Conservation (phyloP, 1,140 invertebrate genomes). For the Cherax quadricarinatus region DNA sequence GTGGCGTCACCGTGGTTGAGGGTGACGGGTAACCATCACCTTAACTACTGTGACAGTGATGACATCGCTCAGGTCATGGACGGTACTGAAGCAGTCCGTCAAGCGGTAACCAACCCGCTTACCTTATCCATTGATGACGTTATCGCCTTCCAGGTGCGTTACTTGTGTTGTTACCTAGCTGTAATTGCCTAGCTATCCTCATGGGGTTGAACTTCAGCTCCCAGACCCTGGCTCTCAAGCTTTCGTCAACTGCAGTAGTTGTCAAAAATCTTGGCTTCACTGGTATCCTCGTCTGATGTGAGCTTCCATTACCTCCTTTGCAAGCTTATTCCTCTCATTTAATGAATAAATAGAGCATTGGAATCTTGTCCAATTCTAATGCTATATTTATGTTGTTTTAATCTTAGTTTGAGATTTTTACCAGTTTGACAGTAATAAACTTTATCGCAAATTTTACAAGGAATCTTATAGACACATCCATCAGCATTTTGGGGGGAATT, state of each 20-base stretch:
- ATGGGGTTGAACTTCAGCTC: no score
- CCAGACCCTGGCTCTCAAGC: background rate
- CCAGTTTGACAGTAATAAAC: no score
- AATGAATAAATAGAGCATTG: no score
- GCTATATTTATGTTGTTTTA: no score
- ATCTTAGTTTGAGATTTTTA: no score
- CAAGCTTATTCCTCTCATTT: no score
- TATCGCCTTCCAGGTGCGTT: conserved; percentile 61
- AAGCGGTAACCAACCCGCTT: conserved; percentile 62
- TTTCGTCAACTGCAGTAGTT: background rate
- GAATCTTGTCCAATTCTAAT: no score
- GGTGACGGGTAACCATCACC: conserved; percentile 26
- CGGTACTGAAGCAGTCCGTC: conserved; percentile 37
- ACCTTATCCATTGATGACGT: conserved; percentile 41
- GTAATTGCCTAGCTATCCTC: background rate
- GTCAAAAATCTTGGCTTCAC: background rate
- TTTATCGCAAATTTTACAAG: no score
- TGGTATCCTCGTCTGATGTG: background rate
- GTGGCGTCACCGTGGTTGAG: conserved; percentile 48
- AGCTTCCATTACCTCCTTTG: background rate
- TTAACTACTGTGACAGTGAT: conserved; percentile 36
- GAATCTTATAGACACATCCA: no score
- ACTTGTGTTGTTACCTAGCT: background rate
- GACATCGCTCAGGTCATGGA: conserved; percentile 54
- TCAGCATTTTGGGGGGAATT: no score